Conservation (phyloP, 2,797 vertebrate species). For the Hemibagrus guttatus region DNA sequence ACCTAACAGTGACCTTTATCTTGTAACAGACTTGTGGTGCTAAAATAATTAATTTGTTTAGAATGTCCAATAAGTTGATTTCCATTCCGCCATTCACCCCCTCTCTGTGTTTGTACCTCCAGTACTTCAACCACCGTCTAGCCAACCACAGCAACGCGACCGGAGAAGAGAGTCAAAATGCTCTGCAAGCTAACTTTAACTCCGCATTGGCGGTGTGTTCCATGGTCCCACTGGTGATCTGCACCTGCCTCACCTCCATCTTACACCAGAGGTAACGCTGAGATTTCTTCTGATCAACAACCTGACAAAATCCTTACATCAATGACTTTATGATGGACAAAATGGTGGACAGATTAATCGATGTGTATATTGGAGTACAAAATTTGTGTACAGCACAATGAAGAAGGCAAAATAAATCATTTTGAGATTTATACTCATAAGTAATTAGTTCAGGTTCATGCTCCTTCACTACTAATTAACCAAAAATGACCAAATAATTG, state of each 20-base stretch:
- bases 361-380: background rate
- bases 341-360: background rate
- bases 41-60: background rate
- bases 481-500: background rate
- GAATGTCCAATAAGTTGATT: background rate
- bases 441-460: background rate
- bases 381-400: background rate
- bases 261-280: constrained; percentile 80
- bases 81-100: background rate
- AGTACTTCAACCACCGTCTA: constrained; percentile 87
- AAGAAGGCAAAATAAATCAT: background rate
- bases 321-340: background rate
- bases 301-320: background rate
- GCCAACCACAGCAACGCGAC: constrained; percentile 42
- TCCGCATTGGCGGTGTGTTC: constrained; percentile 89
- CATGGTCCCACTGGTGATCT: constrained; percentile 86
- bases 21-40: background rate
- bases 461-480: background rate
- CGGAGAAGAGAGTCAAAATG: background rate
- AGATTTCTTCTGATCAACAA: background rate
- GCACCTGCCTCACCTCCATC: constrained; percentile 90
- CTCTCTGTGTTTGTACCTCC: background rate
- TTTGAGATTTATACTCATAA: too few relatives aligned
- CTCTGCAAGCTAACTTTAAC: constrained; percentile 79
- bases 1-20: background rate